Percentiles rank a stretch among this genome's conserved stretches.
Evolutionary conservation across 1,140 invertebrate genomes (phyloP).

Genomic region (Mycetomoellerius zeteki): DNA sequence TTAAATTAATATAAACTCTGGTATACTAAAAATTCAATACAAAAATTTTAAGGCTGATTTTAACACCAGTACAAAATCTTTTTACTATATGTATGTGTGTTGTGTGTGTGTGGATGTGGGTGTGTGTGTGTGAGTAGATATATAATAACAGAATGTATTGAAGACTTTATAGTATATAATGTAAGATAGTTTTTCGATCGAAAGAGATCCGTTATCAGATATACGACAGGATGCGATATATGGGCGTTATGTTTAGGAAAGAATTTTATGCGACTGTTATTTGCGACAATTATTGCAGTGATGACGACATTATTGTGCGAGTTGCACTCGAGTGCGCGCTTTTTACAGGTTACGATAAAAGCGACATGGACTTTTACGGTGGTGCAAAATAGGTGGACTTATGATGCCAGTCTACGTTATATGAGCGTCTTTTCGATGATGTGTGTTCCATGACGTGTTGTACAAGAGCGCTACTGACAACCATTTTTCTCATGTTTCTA

Average conservation of each 20-base stretch:
- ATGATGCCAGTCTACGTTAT: constrained; percentile 57
- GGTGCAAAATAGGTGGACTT: constrained; percentile 59
- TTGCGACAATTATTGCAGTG: constrained; percentile 33
- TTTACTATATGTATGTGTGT: no score
- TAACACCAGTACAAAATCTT: no score
- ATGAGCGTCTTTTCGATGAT: constrained; percentile 52
- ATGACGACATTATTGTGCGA: constrained; percentile 35
- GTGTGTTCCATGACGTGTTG: constrained; percentile 1
- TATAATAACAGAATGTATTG: not conserved
- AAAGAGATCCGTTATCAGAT: not conserved
- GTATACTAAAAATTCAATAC: no score
- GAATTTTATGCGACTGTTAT: constrained; percentile 40
- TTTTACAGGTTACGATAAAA: constrained; percentile 67
- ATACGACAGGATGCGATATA: not conserved
- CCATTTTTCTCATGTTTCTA: constrained; percentile 54
- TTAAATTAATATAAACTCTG: no score
- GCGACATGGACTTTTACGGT: constrained; percentile 32
- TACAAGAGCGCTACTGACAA: constrained; percentile 6
- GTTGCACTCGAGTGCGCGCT: not conserved
- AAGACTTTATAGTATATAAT: not conserved
- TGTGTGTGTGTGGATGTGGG: no score
- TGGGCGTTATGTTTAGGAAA: not conserved
- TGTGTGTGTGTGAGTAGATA: no score
- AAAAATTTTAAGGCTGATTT: no score
- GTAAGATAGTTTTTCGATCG: not conserved